phyloP scores from a whole-genome alignment of 2,888 invertebrate genomes.

The Euzophera pinguis region DNA sequence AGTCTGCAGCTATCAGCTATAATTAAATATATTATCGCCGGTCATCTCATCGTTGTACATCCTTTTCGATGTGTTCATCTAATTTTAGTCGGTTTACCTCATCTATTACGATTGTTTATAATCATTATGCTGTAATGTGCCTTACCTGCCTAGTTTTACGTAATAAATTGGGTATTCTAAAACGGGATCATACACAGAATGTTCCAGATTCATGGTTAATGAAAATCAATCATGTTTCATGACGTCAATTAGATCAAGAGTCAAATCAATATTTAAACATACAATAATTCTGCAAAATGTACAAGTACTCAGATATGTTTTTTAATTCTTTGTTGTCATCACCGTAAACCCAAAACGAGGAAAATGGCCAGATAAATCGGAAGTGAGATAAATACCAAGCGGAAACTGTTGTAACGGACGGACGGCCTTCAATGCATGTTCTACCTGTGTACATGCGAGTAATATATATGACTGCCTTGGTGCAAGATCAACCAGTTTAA shows the following conservation, averaged over 20 bases:
- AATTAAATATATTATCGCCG: background rate
- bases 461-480: background rate
- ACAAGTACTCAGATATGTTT: too few relatives aligned
- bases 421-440: slow-evolving; percentile 6
- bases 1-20: background rate
- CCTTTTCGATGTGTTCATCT: slow-evolving; percentile 8
- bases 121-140: slow-evolving; percentile 1
- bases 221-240: background rate
- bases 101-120: slow-evolving; percentile 41
- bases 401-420: slow-evolving; percentile 5
- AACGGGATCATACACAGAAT: slow-evolving; percentile 10
- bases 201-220: background rate
- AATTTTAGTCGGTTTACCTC: slow-evolving; percentile 46
- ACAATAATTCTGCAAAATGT: too few relatives aligned
- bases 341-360: background rate
- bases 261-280: too few relatives aligned
- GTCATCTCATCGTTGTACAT: slow-evolving; percentile 10
- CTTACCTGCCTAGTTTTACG: slow-evolving; percentile 5
- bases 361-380: slow-evolving; percentile 9
- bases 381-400: slow-evolving; percentile 8
- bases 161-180: background rate
- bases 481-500: slow-evolving; percentile 6
- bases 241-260: too few relatives aligned
- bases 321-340: too few relatives aligned
- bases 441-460: slow-evolving; percentile 2